These are phyloP conservation scores for Watsonalla cultraria DNA, from an alignment of 2,888 invertebrate genomes.

Conservation along the genomic window DNA sequence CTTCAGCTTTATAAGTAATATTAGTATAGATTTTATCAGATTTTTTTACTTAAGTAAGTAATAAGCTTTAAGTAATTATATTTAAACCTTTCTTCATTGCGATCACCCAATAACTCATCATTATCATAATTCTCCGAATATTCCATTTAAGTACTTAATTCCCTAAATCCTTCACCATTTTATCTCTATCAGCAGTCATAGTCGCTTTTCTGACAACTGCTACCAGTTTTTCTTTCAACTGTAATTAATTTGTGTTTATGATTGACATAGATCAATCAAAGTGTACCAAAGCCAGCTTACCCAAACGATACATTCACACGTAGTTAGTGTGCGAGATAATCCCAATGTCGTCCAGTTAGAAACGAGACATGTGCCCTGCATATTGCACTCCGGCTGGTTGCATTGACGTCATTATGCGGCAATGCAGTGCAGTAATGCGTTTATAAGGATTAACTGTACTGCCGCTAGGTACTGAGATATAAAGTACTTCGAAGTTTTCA, in stretches of 20 bases:
- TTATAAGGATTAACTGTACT: slow-evolving; percentile 1
- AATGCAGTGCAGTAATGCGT: slow-evolving; percentile 3
- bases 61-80: too few species aligned
- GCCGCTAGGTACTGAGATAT: neutral
- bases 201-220: neutral
- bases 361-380: slow-evolving; percentile 28
- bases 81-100: neutral
- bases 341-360: slow-evolving; percentile 33
- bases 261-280: neutral
- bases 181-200: neutral
- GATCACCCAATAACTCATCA: too few species aligned
- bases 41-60: too few species aligned
- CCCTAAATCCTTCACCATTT: too few species aligned
- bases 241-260: too few species aligned
- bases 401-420: slow-evolving; percentile 25
- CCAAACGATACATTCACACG: slow-evolving; percentile 17
- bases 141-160: too few species aligned
- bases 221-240: neutral
- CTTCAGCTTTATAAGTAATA: too few species aligned
- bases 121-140: too few species aligned
- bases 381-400: slow-evolving; percentile 19
- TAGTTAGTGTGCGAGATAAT: slow-evolving; percentile 10
- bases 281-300: neutral
- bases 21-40: too few species aligned
- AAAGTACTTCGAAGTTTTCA: too few species aligned